Percentiles rank a stretch among this genome's conserved stretches.
Conservation (phyloP, 2,888 invertebrate species). For the Nymphalis polychloros region DNA sequence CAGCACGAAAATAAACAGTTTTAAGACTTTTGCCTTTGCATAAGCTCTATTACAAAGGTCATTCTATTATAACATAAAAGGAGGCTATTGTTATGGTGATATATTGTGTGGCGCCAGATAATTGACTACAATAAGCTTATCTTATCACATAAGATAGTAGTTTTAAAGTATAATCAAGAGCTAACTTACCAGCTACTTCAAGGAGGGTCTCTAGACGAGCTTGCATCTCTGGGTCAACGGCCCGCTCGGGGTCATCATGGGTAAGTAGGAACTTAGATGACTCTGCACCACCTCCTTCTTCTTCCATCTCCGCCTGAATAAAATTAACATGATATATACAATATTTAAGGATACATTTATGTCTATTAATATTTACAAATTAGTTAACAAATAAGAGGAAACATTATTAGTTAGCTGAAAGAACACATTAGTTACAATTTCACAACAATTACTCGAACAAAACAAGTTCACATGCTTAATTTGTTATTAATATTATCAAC, state of each 20-base stretch:
- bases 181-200: slow-evolving; percentile 89
- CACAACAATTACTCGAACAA: slow-evolving; percentile 13
- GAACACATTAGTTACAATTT: slow-evolving; percentile 22
- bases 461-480: slow-evolving; percentile 28
- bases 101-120: slow-evolving; percentile 6
- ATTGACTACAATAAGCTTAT: slow-evolving; percentile 1
- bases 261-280: slow-evolving; percentile 78
- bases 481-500: slow-evolving; percentile 39
- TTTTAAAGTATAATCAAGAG: slow-evolving; percentile 3
- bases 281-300: slow-evolving; percentile 72
- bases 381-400: not conserved
- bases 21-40: not conserved
- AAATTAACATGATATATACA: not conserved
- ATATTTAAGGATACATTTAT: not conserved
- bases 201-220: slow-evolving; percentile 95
- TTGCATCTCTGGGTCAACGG: slow-evolving; percentile 92
- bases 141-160: not conserved
- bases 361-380: not conserved
- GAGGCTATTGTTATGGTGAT: slow-evolving; percentile 9
- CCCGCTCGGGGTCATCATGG: slow-evolving; percentile 83
- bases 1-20: too few species aligned
- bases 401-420: not conserved
- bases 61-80: slow-evolving; percentile 16
- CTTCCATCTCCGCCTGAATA: slow-evolving; percentile 77
- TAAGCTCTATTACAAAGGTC: slow-evolving; percentile 22